A percentile compares a stretch with the other conserved stretches of the same genome.
Conservation (phyloP, 2,888 invertebrate genomes). For the Gymnocheta viridis region DNA sequence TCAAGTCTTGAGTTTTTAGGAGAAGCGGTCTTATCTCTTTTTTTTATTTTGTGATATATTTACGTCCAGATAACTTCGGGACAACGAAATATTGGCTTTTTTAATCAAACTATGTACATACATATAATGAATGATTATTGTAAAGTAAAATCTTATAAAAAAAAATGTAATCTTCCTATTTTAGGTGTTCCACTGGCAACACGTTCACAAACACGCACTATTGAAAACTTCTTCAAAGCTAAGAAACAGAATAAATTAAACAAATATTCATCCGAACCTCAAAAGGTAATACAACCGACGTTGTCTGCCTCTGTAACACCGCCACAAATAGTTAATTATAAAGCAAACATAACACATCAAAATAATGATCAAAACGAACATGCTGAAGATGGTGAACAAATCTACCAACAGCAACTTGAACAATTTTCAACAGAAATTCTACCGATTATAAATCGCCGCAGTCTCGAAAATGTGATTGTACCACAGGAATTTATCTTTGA, state of each 20-base stretch:
- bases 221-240: conserved; percentile 79
- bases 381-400: conserved; percentile 49
- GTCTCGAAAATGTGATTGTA: conserved; percentile 55
- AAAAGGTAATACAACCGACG: conserved; percentile 55
- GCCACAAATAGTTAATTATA: conserved; percentile 45
- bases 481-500: conserved; percentile 69
- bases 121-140: not conserved
- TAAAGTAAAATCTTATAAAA: not conserved
- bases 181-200: conserved; percentile 78
- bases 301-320: conserved; percentile 66
- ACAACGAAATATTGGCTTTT: no score
- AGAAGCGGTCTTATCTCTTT: no score
- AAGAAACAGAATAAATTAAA: conserved; percentile 67
- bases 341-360: conserved; percentile 5
- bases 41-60: no score
- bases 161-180: not conserved
- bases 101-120: no score
- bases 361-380: conserved; percentile 55
- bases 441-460: conserved; percentile 45
- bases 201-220: conserved; percentile 79
- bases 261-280: conserved; percentile 33
- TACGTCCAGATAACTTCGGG: no score
- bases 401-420: conserved; percentile 31
- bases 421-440: conserved; percentile 57
- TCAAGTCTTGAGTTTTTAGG: no score